These are phyloP conservation scores for Helicorthomorpha holstii DNA, from an alignment of 1,140 invertebrate species.

Conservation along the genomic window DNA sequence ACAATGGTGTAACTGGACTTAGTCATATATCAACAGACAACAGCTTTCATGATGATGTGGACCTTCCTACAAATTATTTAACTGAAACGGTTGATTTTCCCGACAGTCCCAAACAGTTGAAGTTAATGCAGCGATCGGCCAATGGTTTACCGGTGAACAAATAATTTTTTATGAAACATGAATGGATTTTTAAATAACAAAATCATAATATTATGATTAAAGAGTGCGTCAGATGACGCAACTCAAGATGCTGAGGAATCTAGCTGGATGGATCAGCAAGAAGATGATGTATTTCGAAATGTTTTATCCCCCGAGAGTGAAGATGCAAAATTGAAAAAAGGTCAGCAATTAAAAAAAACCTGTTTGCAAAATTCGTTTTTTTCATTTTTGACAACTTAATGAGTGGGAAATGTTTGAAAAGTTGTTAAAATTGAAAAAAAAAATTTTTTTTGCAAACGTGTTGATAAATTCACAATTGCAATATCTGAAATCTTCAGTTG, in stretches of 20 bases:
- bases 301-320: neutral
- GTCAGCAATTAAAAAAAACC: neutral
- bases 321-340: neutral
- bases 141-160: neutral
- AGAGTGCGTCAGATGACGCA: neutral
- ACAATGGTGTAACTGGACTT: too few relatives aligned
- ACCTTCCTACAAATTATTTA: constrained; percentile 9
- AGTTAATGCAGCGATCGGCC: constrained; percentile 8
- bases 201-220: neutral
- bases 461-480: too few relatives aligned
- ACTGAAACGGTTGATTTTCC: constrained; percentile 15
- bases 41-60: constrained; percentile 1
- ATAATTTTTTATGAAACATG: neutral
- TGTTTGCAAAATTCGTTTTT: too few relatives aligned
- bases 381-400: too few relatives aligned
- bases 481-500: too few relatives aligned
- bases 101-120: constrained; percentile 14
- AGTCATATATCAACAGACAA: too few relatives aligned
- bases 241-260: neutral
- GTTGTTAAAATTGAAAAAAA: too few relatives aligned
- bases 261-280: neutral
- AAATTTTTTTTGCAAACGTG: too few relatives aligned
- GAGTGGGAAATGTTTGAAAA: too few relatives aligned
- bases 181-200: neutral
- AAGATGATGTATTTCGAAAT: neutral